These are phyloP conservation scores for Pogonognathellus flavescens DNA, from an alignment of 1,140 invertebrate species.

Conservation along the genomic window DNA sequence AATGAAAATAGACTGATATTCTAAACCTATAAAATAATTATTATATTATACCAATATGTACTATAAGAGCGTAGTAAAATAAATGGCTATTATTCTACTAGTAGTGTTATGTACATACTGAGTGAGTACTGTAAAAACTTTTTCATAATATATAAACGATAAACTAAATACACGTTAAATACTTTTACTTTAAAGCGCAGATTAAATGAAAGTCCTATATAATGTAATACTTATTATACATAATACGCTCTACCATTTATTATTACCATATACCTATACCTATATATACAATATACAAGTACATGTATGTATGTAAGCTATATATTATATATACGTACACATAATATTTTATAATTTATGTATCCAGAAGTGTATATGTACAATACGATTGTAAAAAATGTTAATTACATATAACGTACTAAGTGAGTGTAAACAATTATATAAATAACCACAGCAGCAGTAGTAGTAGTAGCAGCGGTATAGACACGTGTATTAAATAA, in stretches of 20 bases:
- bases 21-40: conserved; percentile 17
- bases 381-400: conserved; percentile 45
- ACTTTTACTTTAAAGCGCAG: neutral
- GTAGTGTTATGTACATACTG: too few species aligned
- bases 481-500: too few species aligned
- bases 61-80: conserved; percentile 14
- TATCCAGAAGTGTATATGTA: conserved; percentile 38
- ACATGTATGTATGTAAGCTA: neutral
- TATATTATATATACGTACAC: neutral
- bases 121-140: too few species aligned
- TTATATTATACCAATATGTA: conserved; percentile 12
- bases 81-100: too few species aligned
- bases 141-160: too few species aligned
- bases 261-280: neutral
- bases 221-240: neutral
- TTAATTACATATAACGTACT: too few species aligned
- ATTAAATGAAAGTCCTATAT: conserved; percentile 16
- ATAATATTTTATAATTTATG: conserved; percentile 50
- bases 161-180: too few species aligned
- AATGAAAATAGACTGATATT: conserved; percentile 47
- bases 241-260: neutral
- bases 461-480: too few species aligned
- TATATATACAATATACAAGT: neutral
- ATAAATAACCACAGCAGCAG: too few species aligned
- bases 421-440: neutral